Evolutionary conservation across 2,888 invertebrate species (phyloP).

Genomic region (Hoplodrina ambigua): DNA sequence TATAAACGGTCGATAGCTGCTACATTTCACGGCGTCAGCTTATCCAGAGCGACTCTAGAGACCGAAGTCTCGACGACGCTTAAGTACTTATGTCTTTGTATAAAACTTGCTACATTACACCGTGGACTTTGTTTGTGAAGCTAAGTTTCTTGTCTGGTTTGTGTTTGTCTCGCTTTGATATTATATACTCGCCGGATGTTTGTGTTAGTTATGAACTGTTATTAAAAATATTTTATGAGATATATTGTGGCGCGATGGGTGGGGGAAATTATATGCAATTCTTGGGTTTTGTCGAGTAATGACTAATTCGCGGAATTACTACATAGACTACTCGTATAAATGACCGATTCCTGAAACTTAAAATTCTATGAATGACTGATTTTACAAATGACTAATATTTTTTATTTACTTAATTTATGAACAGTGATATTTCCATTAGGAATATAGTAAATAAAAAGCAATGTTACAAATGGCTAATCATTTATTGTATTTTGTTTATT

Average conservation of each 20-base stretch:
- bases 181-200: slow-evolving; percentile 17
- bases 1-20: not conserved
- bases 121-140: slow-evolving; percentile 28
- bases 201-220: slow-evolving; percentile 17
- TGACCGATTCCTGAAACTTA: too few species aligned
- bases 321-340: too few species aligned
- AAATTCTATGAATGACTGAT: too few species aligned
- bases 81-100: slow-evolving; percentile 30
- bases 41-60: slow-evolving; percentile 18
- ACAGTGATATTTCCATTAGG: too few species aligned
- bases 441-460: too few species aligned
- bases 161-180: slow-evolving; percentile 25
- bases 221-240: slow-evolving; percentile 29
- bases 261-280: not conserved
- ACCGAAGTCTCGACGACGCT: slow-evolving; percentile 9
- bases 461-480: too few species aligned
- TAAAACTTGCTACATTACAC: slow-evolving; percentile 32
- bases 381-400: too few species aligned
- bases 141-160: slow-evolving; percentile 39
- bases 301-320: too few species aligned
- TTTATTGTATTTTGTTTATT: too few species aligned
- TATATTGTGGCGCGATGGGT: not conserved
- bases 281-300: too few species aligned
- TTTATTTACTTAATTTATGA: too few species aligned
- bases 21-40: slow-evolving; percentile 6